These are phyloP conservation scores for Luffia ferchaultella DNA, from an alignment of 2,888 invertebrate species.

Conservation along the genomic window DNA sequence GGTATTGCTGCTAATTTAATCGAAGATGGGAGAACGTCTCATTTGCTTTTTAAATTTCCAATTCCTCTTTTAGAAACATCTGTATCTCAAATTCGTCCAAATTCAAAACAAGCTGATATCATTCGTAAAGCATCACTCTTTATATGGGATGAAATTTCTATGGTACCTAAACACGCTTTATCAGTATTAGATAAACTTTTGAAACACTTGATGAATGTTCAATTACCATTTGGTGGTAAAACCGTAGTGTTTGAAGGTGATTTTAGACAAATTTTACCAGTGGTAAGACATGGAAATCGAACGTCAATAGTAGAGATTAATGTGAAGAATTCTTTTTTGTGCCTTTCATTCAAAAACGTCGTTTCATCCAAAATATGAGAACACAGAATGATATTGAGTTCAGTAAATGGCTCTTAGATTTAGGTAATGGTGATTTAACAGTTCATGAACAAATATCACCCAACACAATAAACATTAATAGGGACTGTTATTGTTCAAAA, in stretches of 20 bases:
- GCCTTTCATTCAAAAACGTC: no score
- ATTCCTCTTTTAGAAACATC: not conserved
- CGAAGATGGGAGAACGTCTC: not conserved
- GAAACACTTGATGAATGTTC: not conserved
- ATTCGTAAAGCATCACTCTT: not conserved
- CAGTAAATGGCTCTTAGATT: no score
- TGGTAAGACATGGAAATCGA: not conserved
- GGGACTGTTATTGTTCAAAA: no score
- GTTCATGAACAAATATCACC: no score
- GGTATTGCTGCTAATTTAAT: not conserved
- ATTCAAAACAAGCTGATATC: not conserved
- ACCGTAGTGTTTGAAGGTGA: not conserved
- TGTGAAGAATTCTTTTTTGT: no score
- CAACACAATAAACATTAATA: no score
- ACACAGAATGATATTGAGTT: no score
- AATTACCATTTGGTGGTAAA: not conserved
- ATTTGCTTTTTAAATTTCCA: not conserved
- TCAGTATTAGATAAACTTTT: not conserved
- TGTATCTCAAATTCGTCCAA: not conserved
- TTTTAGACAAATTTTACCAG: not conserved
- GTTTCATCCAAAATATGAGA: no score
- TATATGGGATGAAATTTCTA: not conserved
- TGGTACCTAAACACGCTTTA: not conserved
- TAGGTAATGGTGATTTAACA: no score
- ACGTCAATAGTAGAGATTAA: not conserved